Evolutionary conservation across 2,113 vertebrate genomes (phyloP), one percentile per base, ranked within the genome.

Genomic region (Glaucomys volans): DNA sequence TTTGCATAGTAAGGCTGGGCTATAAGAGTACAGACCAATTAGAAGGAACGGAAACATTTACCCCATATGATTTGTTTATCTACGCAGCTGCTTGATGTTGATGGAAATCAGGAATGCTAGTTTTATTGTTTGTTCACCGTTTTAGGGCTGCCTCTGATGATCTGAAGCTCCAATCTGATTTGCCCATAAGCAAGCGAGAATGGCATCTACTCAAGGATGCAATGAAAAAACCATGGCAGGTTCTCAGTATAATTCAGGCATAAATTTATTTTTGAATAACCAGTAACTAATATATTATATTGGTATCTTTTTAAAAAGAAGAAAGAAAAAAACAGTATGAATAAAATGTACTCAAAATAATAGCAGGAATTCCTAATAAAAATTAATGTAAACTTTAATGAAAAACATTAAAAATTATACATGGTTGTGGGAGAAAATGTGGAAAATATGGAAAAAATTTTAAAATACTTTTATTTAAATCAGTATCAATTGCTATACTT

Each of bases 1-100:
- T 97, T 94, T 96, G 94, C 79, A 69, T 50, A 80, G 95, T 50
- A 94, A 95, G 67, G 30, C 75, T 89, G 62, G 91, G 90, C 91
- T 96, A 72, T 83, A 94, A 91, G 86, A 94, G 64, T 67, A 91
- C 17, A 97, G 95, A 85, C 85, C 92, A 97, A 97, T 97, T 97
- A 97, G 20, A 93, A 37, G 57, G 4, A 82, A 91, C 26, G 42
- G 88, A 96, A 95, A 96, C 86, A 97, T 92, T 96, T 97, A 97
- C 69, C 81, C 71, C 82, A 59, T 66, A 44, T 87, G 93, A 96
- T 95, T 93, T 96, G 92, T 96, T 95, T 92, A 89, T 95, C 91
- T 89, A 20, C 79, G 69, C 88, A 97, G 88, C 92, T 97, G 95
- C 74, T 67, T 62, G 79, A 89, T 86, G 76, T 88, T 84, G 64